Evolutionary conservation across 2,797 vertebrate species (phyloP).

Genomic region (Liasis olivaceus): DNA sequence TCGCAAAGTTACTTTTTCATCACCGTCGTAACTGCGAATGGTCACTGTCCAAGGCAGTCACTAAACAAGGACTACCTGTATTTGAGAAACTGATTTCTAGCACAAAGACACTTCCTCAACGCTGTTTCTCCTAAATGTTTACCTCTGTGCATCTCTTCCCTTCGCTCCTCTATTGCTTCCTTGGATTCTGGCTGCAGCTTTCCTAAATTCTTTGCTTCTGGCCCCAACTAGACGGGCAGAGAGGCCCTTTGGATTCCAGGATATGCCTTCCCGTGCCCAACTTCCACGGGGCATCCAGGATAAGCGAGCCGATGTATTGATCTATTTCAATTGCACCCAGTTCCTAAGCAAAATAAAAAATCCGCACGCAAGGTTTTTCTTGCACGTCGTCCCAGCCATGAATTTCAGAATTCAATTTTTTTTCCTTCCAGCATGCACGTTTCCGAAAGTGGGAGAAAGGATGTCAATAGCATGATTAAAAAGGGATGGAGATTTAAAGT

Average conservation of each 20-base stretch:
- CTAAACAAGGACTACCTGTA: background rate
- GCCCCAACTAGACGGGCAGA: background rate
- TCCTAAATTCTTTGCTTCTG: background rate
- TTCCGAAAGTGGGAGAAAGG: background rate
- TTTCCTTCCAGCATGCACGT: fast-evolving
- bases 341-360: background rate
- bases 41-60: background rate
- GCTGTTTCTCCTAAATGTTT: background rate
- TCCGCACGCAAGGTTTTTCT: background rate
- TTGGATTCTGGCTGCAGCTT: background rate
- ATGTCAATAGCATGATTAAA: background rate
- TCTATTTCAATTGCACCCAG: background rate
- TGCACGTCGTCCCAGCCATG: background rate
- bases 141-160: background rate
- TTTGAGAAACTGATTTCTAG: background rate
- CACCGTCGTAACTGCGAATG: background rate
- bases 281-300: background rate
- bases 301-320: background rate
- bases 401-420: background rate
- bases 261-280: background rate
- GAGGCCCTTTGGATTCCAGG: background rate
- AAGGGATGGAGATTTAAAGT: background rate
- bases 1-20: background rate
- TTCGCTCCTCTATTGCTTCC: background rate
- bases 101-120: background rate